Base-by-base conservation (phyloP, 2,797 vertebrate species). In the Notoglanidium macrostoma region DNA sequence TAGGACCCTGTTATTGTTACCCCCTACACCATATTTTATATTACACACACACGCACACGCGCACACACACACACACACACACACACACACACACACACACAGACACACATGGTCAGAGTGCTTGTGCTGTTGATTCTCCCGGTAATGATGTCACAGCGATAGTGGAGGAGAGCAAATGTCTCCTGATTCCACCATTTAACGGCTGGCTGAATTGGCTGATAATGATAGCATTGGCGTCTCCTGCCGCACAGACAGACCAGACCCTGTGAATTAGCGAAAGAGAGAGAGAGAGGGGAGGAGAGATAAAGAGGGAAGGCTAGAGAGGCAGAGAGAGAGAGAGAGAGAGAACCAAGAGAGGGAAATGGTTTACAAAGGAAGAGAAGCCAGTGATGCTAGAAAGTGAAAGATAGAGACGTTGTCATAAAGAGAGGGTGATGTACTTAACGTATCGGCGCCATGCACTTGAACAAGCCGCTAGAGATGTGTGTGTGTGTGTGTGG, bases 131-230 rank as follows among this genome's bases (percentile, higher is more conserved):
- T 93, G 95, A 95, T 96, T 96, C 95, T 95, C 95, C 96, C 93
- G 94, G 95, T 96, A 95, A 96, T 97, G 96, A 96, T 97, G 96
- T 97, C 96, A 96, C 96, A 93, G 95, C 94, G 96, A 97, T 96
- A 95, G 95, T 92, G 87, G 94, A 96, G 88, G 94, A 96, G 96
- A 96, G 96, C 95, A 97, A 96, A 96, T 96, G 96, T 96, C 96
- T 96, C 95, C 95, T 96, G 95, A 97, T 97, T 96, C 95, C 96
- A 93, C 96, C 95, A 96, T 97, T 96, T 96, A 95, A 95, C 93
- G 95, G 96, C 95, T 96, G 96, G 95, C 95, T 96, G 96, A 96
- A 96, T 95, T 95, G 96, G 94, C 94, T 94, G 96, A 95, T 96
- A 96, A 96, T 95, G 96, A 96, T 95, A 96, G 95, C 95, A 93